These are phyloP conservation scores for Tridacna gigas DNA, from an alignment of 2,888 invertebrate genomes.

Conservation along the genomic window DNA sequence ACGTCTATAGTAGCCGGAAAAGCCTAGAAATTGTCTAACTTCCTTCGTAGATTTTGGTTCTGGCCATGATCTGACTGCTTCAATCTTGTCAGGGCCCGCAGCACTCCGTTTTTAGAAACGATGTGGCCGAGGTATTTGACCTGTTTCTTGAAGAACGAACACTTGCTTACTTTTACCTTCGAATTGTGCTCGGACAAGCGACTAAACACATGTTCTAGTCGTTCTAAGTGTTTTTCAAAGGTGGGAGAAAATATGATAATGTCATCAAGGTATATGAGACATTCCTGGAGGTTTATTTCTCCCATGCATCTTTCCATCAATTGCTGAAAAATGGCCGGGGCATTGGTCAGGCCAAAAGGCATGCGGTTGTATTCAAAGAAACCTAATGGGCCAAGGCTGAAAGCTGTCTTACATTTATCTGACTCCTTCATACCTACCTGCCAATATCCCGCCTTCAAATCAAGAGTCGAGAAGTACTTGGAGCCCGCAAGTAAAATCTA, in stretches of 20 bases:
- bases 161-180: slow-evolving; percentile 2
- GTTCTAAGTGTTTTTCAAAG: not conserved
- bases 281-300: not conserved
- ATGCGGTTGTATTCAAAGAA: slow-evolving; percentile 7
- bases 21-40: not conserved
- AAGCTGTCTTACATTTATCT: not conserved
- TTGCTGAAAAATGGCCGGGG: not conserved
- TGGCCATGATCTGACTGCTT: not conserved
- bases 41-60: not conserved
- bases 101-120: not conserved
- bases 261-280: slow-evolving; percentile 18
- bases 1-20: slow-evolving; percentile 1
- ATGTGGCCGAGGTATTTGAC: slow-evolving; percentile 2
- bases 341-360: too few species aligned
- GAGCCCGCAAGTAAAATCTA: too few species aligned
- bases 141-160: slow-evolving; percentile 1
- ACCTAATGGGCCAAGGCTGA: slow-evolving; percentile 14
- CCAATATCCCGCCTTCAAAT: slow-evolving; percentile 18
- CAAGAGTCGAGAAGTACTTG: too few species aligned
- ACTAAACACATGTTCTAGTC: slow-evolving; percentile 9
- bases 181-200: not conserved
- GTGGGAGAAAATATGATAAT: slow-evolving; percentile 11
- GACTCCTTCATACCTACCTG: slow-evolving; percentile 9
- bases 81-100: not conserved
- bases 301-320: not conserved